A percentile compares a stretch with the other conserved stretches of the same genome.
Evolutionary conservation across 1,140 invertebrate genomes (phyloP).

Genomic region (Eupeodes corollae): DNA sequence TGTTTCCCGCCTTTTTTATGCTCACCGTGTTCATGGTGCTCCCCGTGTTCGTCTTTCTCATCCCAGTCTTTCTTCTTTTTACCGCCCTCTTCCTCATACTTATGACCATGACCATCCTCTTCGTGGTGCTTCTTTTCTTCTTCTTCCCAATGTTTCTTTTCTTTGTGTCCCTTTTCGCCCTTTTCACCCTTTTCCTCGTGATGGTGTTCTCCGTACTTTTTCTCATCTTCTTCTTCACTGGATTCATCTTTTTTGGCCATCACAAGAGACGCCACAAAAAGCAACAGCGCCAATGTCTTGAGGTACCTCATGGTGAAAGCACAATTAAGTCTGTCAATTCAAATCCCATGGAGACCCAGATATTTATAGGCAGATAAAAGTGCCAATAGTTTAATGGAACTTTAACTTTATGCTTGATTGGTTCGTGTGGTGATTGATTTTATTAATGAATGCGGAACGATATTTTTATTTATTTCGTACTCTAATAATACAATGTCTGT

Average conservation of each 20-base stretch:
- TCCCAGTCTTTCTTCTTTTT: conserved; percentile 53
- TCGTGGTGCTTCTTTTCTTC: conserved; percentile 53
- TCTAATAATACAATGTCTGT: no score
- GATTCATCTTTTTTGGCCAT: conserved; percentile 25
- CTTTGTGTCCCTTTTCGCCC: conserved; percentile 48
- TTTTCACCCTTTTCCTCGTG: conserved; percentile 42
- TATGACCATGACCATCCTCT: conserved; percentile 46
- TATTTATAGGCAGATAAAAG: no score
- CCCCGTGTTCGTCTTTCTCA: conserved; percentile 46
- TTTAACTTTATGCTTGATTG: no score
- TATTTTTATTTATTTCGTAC: no score
- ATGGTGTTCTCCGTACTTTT: conserved; percentile 40
- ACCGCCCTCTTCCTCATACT: conserved; percentile 47
- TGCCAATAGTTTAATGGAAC: no score
- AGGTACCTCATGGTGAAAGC: no score
- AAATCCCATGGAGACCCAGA: no score
- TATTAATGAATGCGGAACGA: no score
- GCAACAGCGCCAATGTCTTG: background rate
- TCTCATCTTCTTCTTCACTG: conserved; percentile 34
- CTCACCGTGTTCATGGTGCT: conserved; percentile 47
- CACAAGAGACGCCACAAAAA: conserved; percentile 6
- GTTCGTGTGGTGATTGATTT: no score
- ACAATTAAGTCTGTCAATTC: no score
- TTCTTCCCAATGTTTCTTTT: conserved; percentile 35
- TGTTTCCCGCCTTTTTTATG: conserved; percentile 56